Evolutionary conservation across 2,888 invertebrate species (phyloP).

Genomic region (Hofmannophila pseudospretella): DNA sequence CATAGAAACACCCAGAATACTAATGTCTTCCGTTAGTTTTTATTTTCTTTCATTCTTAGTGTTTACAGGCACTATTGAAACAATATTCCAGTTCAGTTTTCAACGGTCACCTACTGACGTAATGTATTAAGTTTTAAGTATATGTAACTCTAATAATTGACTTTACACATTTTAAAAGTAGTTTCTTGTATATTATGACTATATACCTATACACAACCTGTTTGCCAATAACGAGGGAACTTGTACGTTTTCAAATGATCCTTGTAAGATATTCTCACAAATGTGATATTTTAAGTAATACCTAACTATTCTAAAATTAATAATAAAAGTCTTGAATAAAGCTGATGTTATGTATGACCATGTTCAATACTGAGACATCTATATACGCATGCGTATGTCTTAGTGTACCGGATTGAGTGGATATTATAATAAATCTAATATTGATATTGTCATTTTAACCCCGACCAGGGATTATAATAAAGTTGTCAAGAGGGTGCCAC

Average conservation of each 20-base stretch:
- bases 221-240: slow-evolving; percentile 16
- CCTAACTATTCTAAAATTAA: slow-evolving; percentile 23
- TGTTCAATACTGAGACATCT: background rate
- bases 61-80: background rate
- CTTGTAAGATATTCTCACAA: slow-evolving; percentile 44
- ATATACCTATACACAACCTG: slow-evolving; percentile 9
- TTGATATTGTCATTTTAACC: too few relatives aligned
- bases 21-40: background rate
- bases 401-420: too few relatives aligned
- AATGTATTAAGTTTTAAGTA: too few relatives aligned
- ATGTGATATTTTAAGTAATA: slow-evolving; percentile 69
- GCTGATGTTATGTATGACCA: background rate
- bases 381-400: too few relatives aligned
- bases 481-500: too few relatives aligned
- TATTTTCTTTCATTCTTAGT: background rate
- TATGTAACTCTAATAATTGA: too few relatives aligned
- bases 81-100: background rate
- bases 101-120: background rate
- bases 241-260: slow-evolving; percentile 15
- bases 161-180: background rate
- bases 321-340: background rate
- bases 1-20: too few relatives aligned
- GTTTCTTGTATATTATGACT: background rate
- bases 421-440: too few relatives aligned
- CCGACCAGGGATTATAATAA: too few relatives aligned